A percentile compares a stretch with the other conserved stretches of the same genome.
Evolutionary conservation across 2,888 invertebrate species (phyloP).

Genomic region (Diarsia rubi): DNA sequence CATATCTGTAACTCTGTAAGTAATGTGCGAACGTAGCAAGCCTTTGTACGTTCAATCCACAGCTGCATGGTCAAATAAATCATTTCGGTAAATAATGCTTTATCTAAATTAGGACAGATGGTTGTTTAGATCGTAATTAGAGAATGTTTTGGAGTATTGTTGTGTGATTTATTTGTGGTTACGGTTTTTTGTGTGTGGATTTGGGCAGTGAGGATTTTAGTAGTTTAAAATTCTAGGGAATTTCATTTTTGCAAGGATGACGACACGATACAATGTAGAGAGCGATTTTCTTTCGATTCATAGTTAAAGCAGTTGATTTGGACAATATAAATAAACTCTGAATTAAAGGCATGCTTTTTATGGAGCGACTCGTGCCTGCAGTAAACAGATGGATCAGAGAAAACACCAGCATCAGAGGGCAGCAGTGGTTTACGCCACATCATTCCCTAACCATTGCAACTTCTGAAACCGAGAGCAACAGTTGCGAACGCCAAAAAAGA

Average conservation of each 20-base stretch:
- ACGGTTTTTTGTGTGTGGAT: not conserved
- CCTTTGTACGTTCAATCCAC: conserved; percentile 75
- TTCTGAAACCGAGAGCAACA: too few relatives aligned
- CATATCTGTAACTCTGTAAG: conserved; percentile 79
- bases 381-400: not conserved
- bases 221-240: not conserved
- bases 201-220: not conserved
- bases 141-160: conserved; percentile 38
- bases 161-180: conserved; percentile 6
- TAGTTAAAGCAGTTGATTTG: too few relatives aligned
- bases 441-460: too few relatives aligned
- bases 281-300: not conserved
- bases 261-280: not conserved
- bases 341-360: not conserved
- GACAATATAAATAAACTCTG: conserved; percentile 5
- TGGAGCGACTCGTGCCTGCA: not conserved
- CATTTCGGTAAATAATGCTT: conserved; percentile 79
- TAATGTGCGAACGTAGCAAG: conserved; percentile 84
- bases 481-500: too few relatives aligned
- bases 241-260: not conserved
- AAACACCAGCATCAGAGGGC: conserved; percentile 25
- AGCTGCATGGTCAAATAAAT: conserved; percentile 85
- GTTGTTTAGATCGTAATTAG: conserved; percentile 75
- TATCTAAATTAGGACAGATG: conserved; percentile 80
- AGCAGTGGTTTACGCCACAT: conserved; percentile 1